phyloP scores from a whole-genome alignment of 92 coral and sea anemone genomes.

The Micromussa lordhowensis region DNA sequence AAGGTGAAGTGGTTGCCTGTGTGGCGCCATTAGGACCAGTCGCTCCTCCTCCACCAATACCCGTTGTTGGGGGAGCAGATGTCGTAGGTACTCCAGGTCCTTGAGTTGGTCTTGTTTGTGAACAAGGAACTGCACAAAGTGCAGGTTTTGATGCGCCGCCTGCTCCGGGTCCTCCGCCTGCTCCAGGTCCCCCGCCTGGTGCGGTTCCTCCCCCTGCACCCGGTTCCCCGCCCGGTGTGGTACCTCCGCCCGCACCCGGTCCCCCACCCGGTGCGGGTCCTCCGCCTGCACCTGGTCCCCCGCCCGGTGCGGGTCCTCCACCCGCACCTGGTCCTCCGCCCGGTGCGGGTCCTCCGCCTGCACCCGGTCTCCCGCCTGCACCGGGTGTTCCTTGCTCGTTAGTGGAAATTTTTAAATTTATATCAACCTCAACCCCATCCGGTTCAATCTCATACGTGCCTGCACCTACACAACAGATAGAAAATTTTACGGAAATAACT shows the following conservation, averaged over 20 bases:
- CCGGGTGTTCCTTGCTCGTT: background rate
- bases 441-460: conserved; percentile 75
- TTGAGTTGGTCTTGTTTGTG: conserved; percentile 39
- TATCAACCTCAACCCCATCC: conserved; percentile 70
- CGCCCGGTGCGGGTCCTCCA: conserved; percentile 12
- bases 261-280: conserved; percentile 9
- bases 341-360: conserved; percentile 14
- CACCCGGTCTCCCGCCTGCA: conserved; percentile 2
- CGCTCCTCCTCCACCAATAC: conserved; percentile 4
- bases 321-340: conserved; percentile 32
- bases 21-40: background rate
- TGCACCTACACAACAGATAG: conserved; percentile 48
- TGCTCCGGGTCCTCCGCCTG: background rate
- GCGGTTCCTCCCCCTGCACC: conserved; percentile 17
- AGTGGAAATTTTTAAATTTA: conserved; percentile 65
- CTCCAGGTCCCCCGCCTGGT: conserved; percentile 35
- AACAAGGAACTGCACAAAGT: conserved; percentile 41
- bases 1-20: background rate
- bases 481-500: background rate
- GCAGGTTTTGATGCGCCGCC: conserved; percentile 42
- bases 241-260: conserved; percentile 27
- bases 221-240: conserved; percentile 8
- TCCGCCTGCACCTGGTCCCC: conserved; percentile 21
- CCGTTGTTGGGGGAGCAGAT: conserved; percentile 1
- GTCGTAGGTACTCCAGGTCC: conserved; percentile 24